Evolutionary conservation across 2,888 invertebrate species (phyloP).

Genomic region (Coenonympha arcania): DNA sequence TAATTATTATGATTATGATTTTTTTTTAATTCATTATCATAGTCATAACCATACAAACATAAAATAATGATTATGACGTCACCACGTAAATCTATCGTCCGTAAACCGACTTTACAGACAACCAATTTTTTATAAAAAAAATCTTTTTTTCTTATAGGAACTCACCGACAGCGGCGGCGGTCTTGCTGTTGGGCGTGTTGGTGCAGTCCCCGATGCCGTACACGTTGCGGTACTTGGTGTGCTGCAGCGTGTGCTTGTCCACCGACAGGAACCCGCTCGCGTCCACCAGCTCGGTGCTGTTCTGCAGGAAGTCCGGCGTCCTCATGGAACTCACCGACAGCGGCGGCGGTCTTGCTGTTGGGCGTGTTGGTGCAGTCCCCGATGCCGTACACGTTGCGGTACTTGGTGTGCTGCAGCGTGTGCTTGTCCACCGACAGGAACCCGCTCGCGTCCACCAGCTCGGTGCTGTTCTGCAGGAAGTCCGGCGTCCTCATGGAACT

Average conservation of each 20-base stretch:
- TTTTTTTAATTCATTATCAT: too few species aligned
- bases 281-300: constrained; percentile 77
- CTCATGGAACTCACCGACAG: constrained; percentile 91
- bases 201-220: constrained; percentile 97
- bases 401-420: constrained; percentile 86
- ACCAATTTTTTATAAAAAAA: too few species aligned
- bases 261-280: constrained; percentile 84
- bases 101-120: too few species aligned
- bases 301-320: constrained; percentile 78
- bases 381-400: constrained; percentile 90
- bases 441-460: constrained; percentile 80
- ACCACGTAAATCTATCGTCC: too few species aligned
- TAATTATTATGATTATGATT: too few species aligned
- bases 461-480: constrained; percentile 72
- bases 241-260: constrained; percentile 85
- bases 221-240: constrained; percentile 84
- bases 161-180: constrained; percentile 94
- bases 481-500: constrained; percentile 85
- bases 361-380: constrained; percentile 95
- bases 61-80: too few species aligned
- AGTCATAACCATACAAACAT: too few species aligned
- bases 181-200: constrained; percentile 94
- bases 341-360: constrained; percentile 97
- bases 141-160: too few species aligned
- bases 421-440: constrained; percentile 85